These are phyloP conservation scores for Furnarius figulus DNA, from an alignment of 2,113 vertebrate genomes.

Conservation along the genomic window DNA sequence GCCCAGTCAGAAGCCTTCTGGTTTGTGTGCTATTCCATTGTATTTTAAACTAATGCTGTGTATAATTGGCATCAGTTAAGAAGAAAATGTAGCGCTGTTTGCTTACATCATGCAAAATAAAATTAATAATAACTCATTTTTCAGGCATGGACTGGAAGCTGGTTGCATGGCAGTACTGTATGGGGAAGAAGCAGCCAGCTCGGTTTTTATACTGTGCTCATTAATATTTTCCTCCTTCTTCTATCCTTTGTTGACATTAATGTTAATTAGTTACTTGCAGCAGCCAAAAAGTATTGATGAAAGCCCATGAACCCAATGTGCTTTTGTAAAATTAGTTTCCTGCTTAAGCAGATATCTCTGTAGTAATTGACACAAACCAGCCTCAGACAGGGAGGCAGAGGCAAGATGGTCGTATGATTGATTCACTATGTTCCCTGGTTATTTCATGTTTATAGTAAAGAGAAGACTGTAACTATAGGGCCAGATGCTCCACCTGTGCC, in stretches of 20 bases:
- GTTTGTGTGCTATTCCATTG: neutral
- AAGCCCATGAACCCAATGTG: neutral
- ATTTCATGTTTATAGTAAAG: slow-evolving; percentile 1
- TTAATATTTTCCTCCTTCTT: slow-evolving; percentile 3
- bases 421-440: slow-evolving; percentile 12
- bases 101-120: neutral
- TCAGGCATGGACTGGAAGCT: neutral
- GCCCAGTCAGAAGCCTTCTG: neutral
- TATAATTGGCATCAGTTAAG: neutral
- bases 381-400: neutral
- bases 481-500: slow-evolving; percentile 29
- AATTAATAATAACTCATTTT: slow-evolving; percentile 13
- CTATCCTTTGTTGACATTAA: slow-evolving; percentile 41
- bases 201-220: neutral
- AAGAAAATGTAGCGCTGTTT: neutral
- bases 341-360: slow-evolving; percentile 41
- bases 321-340: slow-evolving; percentile 44
- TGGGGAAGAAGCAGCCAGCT: neutral
- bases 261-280: slow-evolving; percentile 42
- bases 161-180: neutral
- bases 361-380: slow-evolving; percentile 46
- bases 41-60: neutral
- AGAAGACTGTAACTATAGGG: neutral
- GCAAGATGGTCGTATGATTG: neutral
- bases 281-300: slow-evolving; percentile 48